phyloP scores from a whole-genome alignment of 2,888 invertebrate species.

The Mythimna impura region DNA sequence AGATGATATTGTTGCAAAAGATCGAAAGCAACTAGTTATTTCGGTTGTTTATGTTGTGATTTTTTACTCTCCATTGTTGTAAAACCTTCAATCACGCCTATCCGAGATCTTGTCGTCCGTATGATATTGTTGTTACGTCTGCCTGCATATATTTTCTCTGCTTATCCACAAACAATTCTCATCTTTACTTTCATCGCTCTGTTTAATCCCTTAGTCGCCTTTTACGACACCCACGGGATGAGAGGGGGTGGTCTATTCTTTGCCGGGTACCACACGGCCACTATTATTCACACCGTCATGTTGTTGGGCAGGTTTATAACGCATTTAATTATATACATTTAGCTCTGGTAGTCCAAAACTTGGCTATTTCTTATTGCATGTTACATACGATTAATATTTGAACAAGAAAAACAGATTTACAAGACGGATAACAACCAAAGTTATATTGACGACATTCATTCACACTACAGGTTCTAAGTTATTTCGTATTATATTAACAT shows the following conservation, averaged over 20 bases:
- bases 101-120: not conserved
- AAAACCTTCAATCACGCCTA: not conserved
- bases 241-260: conserved; percentile 18
- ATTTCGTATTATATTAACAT: no score
- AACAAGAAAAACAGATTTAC: not conserved
- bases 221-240: conserved; percentile 17
- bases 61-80: not conserved
- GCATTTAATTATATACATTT: no score
- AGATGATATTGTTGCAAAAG: not conserved
- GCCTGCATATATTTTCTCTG: not conserved
- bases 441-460: no score
- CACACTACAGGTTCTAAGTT: not conserved
- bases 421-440: not conserved
- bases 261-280: conserved; percentile 23
- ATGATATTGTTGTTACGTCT: not conserved
- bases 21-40: not conserved
- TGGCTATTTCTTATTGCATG: no score
- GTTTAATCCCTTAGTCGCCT: conserved; percentile 20
- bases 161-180: not conserved
- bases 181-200: not conserved
- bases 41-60: not conserved
- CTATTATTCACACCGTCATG: not conserved
- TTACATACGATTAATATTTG: not conserved
- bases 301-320: no score
- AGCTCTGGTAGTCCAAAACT: no score